Evolutionary conservation across 2,888 invertebrate genomes (phyloP), one percentile per base, ranked within the genome.

Genomic region (Plebejus anna): DNA sequence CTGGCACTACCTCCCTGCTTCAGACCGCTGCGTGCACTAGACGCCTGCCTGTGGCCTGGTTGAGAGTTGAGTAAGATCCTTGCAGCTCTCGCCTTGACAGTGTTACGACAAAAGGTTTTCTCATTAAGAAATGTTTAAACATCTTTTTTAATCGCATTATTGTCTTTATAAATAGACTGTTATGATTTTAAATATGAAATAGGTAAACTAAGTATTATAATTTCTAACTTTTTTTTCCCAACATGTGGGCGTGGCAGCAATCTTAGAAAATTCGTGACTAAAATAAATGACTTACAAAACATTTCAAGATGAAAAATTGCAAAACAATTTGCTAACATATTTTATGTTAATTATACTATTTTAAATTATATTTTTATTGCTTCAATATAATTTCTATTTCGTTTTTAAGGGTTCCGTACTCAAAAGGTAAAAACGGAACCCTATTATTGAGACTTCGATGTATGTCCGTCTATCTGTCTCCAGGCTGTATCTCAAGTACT

Each of bases 41-140:
- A 11, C 22, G 47, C 47, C 71, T 72, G 47, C 22, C n/a, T 47
- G 47, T 13, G 32, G 13, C 66, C 32, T 36, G 66, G 13, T 66
- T 66, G 32, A 66, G 66, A 36, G 13, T 66, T 66, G 32, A 66
- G 66, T 0, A 66, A 66, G 66, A 66, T 32, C 66, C 36, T 66
- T 32, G 66, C 22, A 22, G 0, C 36, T 71, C 22, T 72, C 42
- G 72, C 72, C 72, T 72, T 72, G 72, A 72, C 72, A 72, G 72
- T 72, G 72, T 72, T 72, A 72, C 72, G 22, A 47, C 72, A 22
- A 51, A 66, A 66, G 66, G 13, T 66, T 66, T 36, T 36, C 13
- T 36, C 32, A 66, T 36, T 11, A 36, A 66, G 36, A 66, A 66
- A 66, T 66, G 66, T 32, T 66, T 16, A 36, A 66, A 36, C 66